phyloP scores from a whole-genome alignment of 2,888 invertebrate genomes.

The Nycteola revayana region DNA sequence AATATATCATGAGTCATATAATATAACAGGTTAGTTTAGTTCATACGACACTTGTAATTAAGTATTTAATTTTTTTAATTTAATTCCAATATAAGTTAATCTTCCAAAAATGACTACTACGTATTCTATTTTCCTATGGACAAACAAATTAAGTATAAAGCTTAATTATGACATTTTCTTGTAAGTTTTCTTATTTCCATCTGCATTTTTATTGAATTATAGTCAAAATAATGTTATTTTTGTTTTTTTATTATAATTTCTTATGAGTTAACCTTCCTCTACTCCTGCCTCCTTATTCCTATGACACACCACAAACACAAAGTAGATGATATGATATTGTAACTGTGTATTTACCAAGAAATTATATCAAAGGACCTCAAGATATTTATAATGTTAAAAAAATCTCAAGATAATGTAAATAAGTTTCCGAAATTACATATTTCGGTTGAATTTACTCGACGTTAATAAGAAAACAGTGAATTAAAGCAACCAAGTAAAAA shows the following conservation, averaged over 20 bases:
- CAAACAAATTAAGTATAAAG: conserved; percentile 73
- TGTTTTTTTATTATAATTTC: conserved; percentile 58
- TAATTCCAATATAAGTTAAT: conserved; percentile 78
- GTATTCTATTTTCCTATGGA: conserved; percentile 66
- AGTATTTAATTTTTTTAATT: conserved; percentile 81
- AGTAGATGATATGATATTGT: too few species aligned
- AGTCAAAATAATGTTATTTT: conserved; percentile 78
- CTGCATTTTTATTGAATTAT: conserved; percentile 82
- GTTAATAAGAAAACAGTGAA: too few species aligned
- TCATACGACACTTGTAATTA: conserved; percentile 78
- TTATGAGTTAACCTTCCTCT: conserved; percentile 6
- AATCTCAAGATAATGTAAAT: too few species aligned
- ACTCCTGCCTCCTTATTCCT: too few species aligned
- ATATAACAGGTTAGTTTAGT: conserved; percentile 78
- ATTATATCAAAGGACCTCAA: too few species aligned
- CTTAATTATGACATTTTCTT: conserved; percentile 79
- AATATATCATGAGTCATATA: conserved; percentile 80
- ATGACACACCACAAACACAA: too few species aligned
- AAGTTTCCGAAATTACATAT: too few species aligned
- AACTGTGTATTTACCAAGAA: too few species aligned
- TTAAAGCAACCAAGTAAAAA: too few species aligned
- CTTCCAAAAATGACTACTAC: conserved; percentile 72
- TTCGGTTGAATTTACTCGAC: too few species aligned
- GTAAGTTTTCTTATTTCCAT: conserved; percentile 80
- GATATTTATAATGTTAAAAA: too few species aligned